A percentile compares a stretch with the other conserved stretches of the same genome.
These are phyloP conservation scores for Sesia apiformis DNA, from an alignment of 2,888 invertebrate genomes.

Conservation along the genomic window DNA sequence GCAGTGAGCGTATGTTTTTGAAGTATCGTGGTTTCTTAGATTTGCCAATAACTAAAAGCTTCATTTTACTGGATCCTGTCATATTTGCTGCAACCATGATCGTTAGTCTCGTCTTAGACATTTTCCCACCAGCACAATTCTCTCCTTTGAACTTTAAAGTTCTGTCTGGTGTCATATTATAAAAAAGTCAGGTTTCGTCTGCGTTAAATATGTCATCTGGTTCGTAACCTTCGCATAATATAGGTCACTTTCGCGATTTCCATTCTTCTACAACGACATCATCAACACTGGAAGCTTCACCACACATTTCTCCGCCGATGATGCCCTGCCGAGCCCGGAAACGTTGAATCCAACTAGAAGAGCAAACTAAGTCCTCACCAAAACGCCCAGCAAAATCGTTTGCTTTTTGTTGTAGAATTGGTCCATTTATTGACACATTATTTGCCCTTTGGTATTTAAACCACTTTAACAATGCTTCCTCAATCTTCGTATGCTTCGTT, in stretches of 20 bases:
- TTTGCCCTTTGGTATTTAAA: conserved; percentile 10
- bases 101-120: conserved; percentile 13
- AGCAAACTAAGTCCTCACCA: conserved; percentile 13
- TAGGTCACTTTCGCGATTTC: conserved; percentile 1
- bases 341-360: conserved; percentile 12
- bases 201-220: conserved; percentile 6
- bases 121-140: conserved; percentile 11
- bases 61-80: conserved; percentile 13
- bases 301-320: conserved; percentile 4
- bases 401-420: conserved; percentile 14
- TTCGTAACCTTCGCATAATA: conserved; percentile 2
- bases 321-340: conserved; percentile 8
- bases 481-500: conserved; percentile 7
- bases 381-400: conserved; percentile 13
- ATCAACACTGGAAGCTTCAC: conserved; percentile 1
- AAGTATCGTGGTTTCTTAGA: conserved; percentile 4
- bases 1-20: conserved; percentile 9
- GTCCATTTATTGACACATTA: conserved; percentile 12
- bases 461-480: conserved; percentile 12
- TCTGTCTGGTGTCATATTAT: conserved; percentile 4
- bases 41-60: conserved; percentile 15
- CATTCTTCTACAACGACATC: not conserved
- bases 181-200: conserved; percentile 5
- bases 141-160: conserved; percentile 13
- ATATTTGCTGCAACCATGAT: conserved; percentile 17